phyloP scores from a whole-genome alignment of 2,113 vertebrate species.

The Orycteropus afer region DNA sequence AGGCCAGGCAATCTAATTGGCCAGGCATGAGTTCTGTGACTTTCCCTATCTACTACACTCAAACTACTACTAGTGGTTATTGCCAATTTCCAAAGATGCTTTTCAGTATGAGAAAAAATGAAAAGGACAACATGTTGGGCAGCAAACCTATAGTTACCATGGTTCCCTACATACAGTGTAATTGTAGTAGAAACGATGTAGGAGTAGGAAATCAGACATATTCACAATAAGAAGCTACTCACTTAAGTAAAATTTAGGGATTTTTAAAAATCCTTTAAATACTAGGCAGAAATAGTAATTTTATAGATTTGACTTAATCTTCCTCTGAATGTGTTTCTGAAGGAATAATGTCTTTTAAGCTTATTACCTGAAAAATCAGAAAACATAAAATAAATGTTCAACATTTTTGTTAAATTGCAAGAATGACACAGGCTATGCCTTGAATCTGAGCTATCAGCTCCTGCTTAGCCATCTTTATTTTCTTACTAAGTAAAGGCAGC shows the following conservation, averaged over 20 bases:
- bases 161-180: background rate
- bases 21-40: background rate
- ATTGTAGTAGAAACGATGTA: background rate
- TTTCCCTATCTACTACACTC: background rate
- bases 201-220: background rate
- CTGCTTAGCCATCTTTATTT: background rate
- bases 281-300: conserved; percentile 40
- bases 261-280: conserved; percentile 51
- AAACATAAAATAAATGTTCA: conserved; percentile 25
- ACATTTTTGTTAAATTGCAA: conserved; percentile 14
- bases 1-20: background rate
- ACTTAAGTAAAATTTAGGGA: background rate
- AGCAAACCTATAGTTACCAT: background rate
- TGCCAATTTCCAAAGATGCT: background rate
- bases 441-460: background rate
- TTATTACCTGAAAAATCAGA: conserved; percentile 37
- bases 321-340: conserved; percentile 40
- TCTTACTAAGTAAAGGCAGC: background rate
- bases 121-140: background rate
- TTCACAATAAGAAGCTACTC: conserved; percentile 27
- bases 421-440: background rate
- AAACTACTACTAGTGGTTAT: background rate
- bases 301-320: conserved; percentile 63
- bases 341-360: conserved; percentile 12
- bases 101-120: background rate